phyloP scores from a whole-genome alignment of 2,797 vertebrate species.

The Mus minutoides region DNA sequence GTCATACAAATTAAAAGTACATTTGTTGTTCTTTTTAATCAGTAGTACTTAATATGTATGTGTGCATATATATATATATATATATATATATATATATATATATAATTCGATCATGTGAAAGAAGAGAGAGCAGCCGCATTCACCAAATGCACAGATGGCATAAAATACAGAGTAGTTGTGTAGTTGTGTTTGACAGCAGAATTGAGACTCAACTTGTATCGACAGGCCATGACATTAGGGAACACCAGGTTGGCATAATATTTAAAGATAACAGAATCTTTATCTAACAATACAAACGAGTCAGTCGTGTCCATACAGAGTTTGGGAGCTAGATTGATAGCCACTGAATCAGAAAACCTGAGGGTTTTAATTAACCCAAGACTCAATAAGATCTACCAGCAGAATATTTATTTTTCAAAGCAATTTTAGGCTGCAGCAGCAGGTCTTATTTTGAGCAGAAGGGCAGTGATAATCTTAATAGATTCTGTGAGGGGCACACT shows the following conservation, averaged over 20 bases:
- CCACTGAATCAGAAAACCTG: constrained; percentile 4
- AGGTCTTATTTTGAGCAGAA: constrained; percentile 39
- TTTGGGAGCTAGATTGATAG: background rate
- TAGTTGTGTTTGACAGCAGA: background rate
- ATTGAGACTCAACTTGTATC: background rate
- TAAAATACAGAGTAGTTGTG: background rate
- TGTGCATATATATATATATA: background rate
- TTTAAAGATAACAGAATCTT: constrained; percentile 23
- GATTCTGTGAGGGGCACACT: constrained; percentile 15
- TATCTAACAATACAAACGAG: background rate
- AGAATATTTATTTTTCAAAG: constrained; percentile 37
- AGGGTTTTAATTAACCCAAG: constrained; percentile 58
- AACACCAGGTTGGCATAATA: background rate
- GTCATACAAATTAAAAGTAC: background rate
- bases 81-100: no score
- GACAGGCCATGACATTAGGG: background rate
- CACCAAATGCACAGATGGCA: background rate
- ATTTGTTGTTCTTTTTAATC: background rate
- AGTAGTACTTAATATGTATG: background rate
- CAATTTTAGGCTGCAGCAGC: background rate
- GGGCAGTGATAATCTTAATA: constrained; percentile 37
- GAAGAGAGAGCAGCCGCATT: background rate
- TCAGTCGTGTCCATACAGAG: background rate
- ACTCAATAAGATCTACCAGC: background rate
- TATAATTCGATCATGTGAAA: background rate